Evolutionary conservation across 2,113 vertebrate species (phyloP), one percentile per base, ranked within the genome.

Genomic region (Pampusana beccarii): DNA sequence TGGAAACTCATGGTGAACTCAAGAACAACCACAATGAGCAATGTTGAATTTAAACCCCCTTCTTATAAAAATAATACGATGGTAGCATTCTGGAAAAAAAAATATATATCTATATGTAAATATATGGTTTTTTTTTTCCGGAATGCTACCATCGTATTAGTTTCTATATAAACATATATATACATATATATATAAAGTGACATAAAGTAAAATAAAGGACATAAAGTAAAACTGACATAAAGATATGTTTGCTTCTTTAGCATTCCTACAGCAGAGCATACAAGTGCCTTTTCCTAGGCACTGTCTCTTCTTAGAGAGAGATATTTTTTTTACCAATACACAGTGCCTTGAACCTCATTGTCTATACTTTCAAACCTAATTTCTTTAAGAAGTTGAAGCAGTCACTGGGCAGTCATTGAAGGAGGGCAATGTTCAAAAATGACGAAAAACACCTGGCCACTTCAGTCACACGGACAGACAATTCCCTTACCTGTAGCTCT

Each of bases 311-410:
- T 88, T 98, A 97, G 98, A 96, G 98, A 24, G 98, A 98, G 74
- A 97, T 98, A 90, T 98, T 99, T 85, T 96, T 99, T 93, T 97
- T 99, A 36, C 98, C 98, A 23, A 98, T 98, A 86, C 98, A 98
- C 97, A 99, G 98, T 42, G 98, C 98, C 80, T 97, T 98, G 90
- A 99, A 99, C 93, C 98, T 98, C 69, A 98, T 98, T 92, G 97
- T 98, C 31, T 98, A 98, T 92, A 98, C 98, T 4, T 90, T 99
- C 77, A 98, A 98, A 93, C 98, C 98, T 84, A 98, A 95, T 89
- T 98, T 98, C 97, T 99, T 98, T 95, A 98, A 98, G 85, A 98
- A 99, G 93, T 96, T 98, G 88, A 98, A 98, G 82, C 56, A 98
- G 69, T 95, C 98, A 64, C 86, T 98, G 17, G 98, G 97, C 70